phyloP scores from a whole-genome alignment of 37 sponge, comb jelly and placozoan genomes.

The Chondrilla cf. caribensis region DNA sequence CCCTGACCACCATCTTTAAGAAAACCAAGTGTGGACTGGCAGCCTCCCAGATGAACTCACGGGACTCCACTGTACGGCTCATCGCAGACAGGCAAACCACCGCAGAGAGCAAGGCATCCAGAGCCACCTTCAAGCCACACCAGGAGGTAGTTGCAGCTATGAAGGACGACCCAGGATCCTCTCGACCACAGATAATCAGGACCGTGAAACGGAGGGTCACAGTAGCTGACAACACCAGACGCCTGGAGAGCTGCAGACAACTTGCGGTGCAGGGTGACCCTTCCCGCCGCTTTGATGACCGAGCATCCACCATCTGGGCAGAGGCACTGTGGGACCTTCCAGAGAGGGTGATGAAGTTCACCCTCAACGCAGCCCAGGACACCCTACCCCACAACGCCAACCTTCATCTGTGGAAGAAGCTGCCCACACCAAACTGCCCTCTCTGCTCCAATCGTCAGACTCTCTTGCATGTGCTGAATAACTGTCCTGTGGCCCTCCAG shows the following conservation, averaged over 20 bases:
- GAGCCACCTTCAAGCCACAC: constrained; percentile 13
- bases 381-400: constrained; percentile 44
- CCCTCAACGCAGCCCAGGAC: constrained; percentile 6
- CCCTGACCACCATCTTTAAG: not conserved
- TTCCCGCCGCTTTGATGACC: not conserved
- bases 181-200: not conserved
- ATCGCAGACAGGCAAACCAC: not conserved
- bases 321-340: not conserved
- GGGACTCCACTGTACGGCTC: constrained; percentile 12
- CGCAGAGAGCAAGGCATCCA: not conserved
- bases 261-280: not conserved
- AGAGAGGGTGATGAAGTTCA: not conserved
- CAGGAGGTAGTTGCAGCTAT: not conserved
- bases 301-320: not conserved
- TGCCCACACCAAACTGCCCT: not conserved
- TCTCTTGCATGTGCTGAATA: not conserved
- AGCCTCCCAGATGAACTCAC: constrained; percentile 1
- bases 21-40: not conserved
- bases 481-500: constrained; percentile 12
- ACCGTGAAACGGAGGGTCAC: not conserved
- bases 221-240: not conserved
- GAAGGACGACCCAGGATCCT: constrained; percentile 21
- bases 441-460: constrained; percentile 13
- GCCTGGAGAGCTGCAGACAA: not conserved
- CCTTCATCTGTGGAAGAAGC: constrained; percentile 15